Percentiles rank a stretch among this genome's conserved stretches.
These are phyloP conservation scores for Eleginops maclovinus DNA, from an alignment of 2,113 vertebrate species.

Conservation along the genomic window DNA sequence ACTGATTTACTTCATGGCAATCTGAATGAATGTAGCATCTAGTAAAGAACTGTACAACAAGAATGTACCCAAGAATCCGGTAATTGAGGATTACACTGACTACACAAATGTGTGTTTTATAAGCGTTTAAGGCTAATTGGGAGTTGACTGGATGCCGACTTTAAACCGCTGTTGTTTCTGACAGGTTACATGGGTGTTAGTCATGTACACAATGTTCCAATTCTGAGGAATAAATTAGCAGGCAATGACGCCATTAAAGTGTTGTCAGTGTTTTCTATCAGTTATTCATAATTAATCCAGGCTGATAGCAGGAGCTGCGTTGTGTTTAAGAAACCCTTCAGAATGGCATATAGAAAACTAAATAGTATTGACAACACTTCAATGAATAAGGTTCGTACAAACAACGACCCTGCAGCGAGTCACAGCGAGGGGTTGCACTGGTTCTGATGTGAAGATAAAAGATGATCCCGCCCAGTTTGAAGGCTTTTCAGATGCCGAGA, in stretches of 20 bases:
- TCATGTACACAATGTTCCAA: background rate
- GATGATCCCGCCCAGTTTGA: conserved; percentile 11
- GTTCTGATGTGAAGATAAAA: conserved; percentile 10
- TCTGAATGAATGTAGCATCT: too few species aligned
- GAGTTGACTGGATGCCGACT: conserved; percentile 5
- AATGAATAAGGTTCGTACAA: background rate
- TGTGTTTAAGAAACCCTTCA: background rate
- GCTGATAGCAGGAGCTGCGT: background rate
- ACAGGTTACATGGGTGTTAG: conserved; percentile 12
- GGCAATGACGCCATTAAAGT: background rate
- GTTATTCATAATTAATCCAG: conserved; percentile 27
- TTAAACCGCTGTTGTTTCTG: background rate
- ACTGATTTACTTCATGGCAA: too few species aligned
- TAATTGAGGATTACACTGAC: background rate
- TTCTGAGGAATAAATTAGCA: conserved; percentile 30
- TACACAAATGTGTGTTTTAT: background rate
- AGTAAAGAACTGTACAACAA: too few species aligned
- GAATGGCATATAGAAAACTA: background rate
- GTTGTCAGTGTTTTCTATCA: conserved; percentile 41
- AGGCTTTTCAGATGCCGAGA: conserved; percentile 9
- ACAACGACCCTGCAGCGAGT: conserved; percentile 9
- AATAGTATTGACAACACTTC: background rate
- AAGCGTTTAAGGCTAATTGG: background rate
- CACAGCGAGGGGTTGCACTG: background rate
- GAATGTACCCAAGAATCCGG: background rate